These are phyloP conservation scores for Lumbricus terrestris DNA, from an alignment of 2,888 invertebrate genomes.

Conservation along the genomic window DNA sequence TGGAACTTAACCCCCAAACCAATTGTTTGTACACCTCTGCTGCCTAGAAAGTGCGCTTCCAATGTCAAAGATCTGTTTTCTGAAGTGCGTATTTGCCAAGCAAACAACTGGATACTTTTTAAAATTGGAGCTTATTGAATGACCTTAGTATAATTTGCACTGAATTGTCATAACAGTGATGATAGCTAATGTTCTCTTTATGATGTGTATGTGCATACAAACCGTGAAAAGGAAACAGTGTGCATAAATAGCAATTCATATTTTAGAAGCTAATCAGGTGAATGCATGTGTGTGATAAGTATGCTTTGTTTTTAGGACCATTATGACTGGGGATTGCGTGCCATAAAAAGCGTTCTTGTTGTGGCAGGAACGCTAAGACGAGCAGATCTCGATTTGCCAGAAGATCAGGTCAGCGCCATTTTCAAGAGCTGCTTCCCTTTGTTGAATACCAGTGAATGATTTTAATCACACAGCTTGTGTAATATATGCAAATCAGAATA, in stretches of 20 bases:
- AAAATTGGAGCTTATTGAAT: not conserved
- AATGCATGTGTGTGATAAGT: not conserved
- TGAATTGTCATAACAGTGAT: not conserved
- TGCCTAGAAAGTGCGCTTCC: too few relatives aligned
- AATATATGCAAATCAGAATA: not conserved
- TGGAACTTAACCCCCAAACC: too few relatives aligned
- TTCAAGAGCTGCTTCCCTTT: not conserved
- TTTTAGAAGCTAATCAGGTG: not conserved
- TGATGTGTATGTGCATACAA: not conserved
- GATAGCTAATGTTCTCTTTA: not conserved
- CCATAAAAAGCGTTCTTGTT: slow-evolving; percentile 92
- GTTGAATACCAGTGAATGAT: not conserved
- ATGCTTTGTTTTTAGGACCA: slow-evolving; percentile 72
- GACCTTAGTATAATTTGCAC: not conserved
- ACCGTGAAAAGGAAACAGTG: too few relatives aligned
- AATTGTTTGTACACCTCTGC: too few relatives aligned
- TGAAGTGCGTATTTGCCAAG: not conserved
- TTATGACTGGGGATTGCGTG: slow-evolving; percentile 91
- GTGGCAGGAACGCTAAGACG: slow-evolving; percentile 91
- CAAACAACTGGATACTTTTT: not conserved
- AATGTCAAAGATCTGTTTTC: not conserved
- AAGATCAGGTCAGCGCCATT: slow-evolving; percentile 76
- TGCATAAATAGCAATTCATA: not conserved
- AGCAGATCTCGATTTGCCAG: slow-evolving; percentile 88
- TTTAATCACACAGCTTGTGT: not conserved